Evolutionary conservation across 92 coral and sea anemone genomes (phyloP).

Genomic region (Porites cylindrica): DNA sequence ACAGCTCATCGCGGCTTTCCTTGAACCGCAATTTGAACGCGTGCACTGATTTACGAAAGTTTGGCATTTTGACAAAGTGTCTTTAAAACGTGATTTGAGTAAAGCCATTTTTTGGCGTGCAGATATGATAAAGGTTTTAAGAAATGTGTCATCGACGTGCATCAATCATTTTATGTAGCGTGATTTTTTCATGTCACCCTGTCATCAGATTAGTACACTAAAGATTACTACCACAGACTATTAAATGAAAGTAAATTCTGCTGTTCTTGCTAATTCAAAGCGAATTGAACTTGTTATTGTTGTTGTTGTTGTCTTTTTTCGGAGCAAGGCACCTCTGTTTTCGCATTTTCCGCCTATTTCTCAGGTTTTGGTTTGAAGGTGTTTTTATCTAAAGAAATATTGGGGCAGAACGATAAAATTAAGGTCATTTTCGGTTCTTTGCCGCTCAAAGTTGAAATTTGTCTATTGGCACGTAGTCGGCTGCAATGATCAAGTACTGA

Average conservation of each 20-base stretch:
- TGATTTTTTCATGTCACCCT: not conserved
- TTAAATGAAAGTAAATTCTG: not conserved
- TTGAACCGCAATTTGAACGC: conserved; percentile 18
- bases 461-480: no score
- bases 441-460: no score
- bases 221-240: not conserved
- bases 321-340: no score
- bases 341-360: no score
- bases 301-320: no score
- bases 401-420: no score
- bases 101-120: not conserved
- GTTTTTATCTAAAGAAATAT: no score
- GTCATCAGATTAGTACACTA: not conserved
- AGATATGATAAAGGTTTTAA: conserved; percentile 1
- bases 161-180: not conserved
- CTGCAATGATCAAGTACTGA: no score
- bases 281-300: no score
- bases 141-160: not conserved
- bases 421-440: no score
- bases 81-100: conserved; percentile 2
- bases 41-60: not conserved
- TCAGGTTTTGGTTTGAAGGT: no score
- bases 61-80: conserved; percentile 35
- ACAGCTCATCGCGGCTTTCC: conserved; percentile 1
- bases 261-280: no score